Evolutionary conservation across 1,140 invertebrate species (phyloP).

Genomic region (Samia ricini): DNA sequence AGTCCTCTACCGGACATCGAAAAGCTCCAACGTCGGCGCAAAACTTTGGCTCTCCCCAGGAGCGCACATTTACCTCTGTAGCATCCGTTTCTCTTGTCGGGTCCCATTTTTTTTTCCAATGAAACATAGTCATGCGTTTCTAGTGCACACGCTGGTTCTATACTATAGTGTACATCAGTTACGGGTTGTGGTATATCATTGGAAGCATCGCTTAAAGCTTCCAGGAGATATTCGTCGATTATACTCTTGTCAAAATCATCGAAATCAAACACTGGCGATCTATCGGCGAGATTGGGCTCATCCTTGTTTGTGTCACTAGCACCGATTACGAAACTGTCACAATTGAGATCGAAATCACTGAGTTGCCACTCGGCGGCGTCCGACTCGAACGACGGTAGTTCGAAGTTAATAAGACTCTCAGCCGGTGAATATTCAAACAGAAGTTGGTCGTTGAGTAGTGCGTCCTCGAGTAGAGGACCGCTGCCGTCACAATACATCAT

Average conservation of each 20-base stretch:
- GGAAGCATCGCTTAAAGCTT: constrained; percentile 51
- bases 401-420: constrained; percentile 68
- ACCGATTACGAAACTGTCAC: constrained; percentile 57
- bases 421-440: constrained; percentile 64
- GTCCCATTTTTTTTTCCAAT: constrained; percentile 18
- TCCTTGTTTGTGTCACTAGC: constrained; percentile 47
- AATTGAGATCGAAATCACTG: constrained; percentile 55
- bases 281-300: constrained; percentile 37
- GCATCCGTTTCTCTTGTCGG: constrained; percentile 21
- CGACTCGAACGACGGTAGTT: constrained; percentile 45
- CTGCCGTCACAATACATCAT: constrained; percentile 58
- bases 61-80: constrained; percentile 36
- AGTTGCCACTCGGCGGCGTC: constrained; percentile 50
- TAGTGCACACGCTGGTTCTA: constrained; percentile 34
- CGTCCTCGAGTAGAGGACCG: constrained; percentile 43
- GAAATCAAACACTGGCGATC: constrained; percentile 55
- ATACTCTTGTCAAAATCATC: constrained; percentile 59
- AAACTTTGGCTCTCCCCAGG: constrained; percentile 60
- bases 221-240: constrained; percentile 58
- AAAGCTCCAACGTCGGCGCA: constrained; percentile 71
- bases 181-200: constrained; percentile 40
- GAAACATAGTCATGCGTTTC: constrained; percentile 32
- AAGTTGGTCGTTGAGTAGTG: constrained; percentile 51
- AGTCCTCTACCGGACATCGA: constrained; percentile 79
- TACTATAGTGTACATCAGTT: constrained; percentile 34